phyloP scores from a whole-genome alignment of 2,797 vertebrate species.

The Centropyge bicolor region DNA sequence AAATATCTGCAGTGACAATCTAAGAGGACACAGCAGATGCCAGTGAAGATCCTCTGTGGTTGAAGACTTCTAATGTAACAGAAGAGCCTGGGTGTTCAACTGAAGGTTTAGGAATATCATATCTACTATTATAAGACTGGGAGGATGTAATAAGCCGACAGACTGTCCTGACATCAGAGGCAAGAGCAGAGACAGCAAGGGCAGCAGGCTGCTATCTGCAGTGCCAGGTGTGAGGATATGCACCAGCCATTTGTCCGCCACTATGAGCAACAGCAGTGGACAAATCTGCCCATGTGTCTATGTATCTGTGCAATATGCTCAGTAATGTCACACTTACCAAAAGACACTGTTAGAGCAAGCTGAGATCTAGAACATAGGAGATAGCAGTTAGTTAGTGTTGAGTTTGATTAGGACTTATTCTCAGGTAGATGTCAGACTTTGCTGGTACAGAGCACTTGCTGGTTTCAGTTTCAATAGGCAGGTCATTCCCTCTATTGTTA shows the following conservation, averaged over 20 bases:
- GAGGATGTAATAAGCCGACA: constrained; percentile 22
- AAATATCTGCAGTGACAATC: not conserved
- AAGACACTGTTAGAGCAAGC: not conserved
- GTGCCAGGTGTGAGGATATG: constrained; percentile 24
- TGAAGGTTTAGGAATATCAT: not conserved
- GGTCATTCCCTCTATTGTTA: too few relatives aligned
- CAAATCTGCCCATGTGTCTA: not conserved
- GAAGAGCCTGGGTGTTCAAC: not conserved
- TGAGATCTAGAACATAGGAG: too few relatives aligned
- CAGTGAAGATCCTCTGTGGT: not conserved
- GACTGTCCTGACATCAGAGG: constrained; percentile 19
- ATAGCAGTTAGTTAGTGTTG: too few relatives aligned
- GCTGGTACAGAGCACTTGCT: too few relatives aligned
- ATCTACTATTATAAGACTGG: not conserved
- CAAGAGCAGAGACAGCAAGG: constrained; percentile 6
- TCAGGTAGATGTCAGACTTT: too few relatives aligned
- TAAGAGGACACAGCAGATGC: not conserved
- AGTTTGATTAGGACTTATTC: too few relatives aligned
- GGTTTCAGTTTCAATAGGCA: too few relatives aligned
- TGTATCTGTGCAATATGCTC: not conserved
- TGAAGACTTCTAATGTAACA: not conserved
- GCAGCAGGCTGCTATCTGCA: constrained; percentile 21
- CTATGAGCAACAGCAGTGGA: not conserved
- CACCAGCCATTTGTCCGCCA: constrained; percentile 11
- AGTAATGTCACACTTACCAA: not conserved